A percentile compares a stretch with the other conserved stretches of the same genome.
These are phyloP conservation scores for Periophthalmodon schlosseri DNA, from an alignment of 2,113 vertebrate species.

Conservation along the genomic window DNA sequence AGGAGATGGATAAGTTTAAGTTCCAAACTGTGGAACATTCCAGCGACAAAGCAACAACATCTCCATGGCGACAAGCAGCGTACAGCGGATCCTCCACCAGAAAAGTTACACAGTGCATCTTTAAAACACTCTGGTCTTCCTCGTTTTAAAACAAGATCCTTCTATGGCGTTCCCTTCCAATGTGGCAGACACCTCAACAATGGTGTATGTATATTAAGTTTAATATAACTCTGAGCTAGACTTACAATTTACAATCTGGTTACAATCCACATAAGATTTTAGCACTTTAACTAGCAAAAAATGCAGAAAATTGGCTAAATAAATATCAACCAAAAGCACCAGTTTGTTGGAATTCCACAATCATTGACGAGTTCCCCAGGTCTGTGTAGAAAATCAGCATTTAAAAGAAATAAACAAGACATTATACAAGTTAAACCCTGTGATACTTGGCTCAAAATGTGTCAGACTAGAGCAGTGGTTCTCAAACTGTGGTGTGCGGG, in stretches of 20 bases:
- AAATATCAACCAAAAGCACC: conserved; percentile 8
- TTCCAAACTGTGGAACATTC: too few relatives aligned
- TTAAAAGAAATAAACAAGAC: neutral
- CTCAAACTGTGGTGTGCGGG: neutral
- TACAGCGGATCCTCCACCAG: too few relatives aligned
- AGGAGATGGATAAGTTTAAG: too few relatives aligned
- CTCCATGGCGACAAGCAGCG: too few relatives aligned
- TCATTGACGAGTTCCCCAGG: neutral
- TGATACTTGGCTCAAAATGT: conserved; percentile 15
- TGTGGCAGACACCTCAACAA: neutral
- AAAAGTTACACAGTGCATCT: too few relatives aligned
- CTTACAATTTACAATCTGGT: neutral
- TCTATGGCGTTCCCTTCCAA: neutral
- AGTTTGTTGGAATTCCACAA: neutral
- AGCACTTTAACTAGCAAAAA: conserved; percentile 12
- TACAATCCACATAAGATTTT: conserved; percentile 1
- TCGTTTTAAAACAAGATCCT: neutral
- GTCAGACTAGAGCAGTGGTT: neutral
- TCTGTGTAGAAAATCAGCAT: neutral
- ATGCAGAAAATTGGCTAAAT: conserved; percentile 28
- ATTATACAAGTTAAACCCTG: neutral
- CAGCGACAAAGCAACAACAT: too few relatives aligned
- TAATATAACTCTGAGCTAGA: neutral
- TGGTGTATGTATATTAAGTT: neutral
- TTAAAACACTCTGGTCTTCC: neutral